A percentile compares a stretch with the other conserved stretches of the same genome.
Conservation (phyloP, 2,113 vertebrate genomes). For the Dipodomys spectabilis region DNA sequence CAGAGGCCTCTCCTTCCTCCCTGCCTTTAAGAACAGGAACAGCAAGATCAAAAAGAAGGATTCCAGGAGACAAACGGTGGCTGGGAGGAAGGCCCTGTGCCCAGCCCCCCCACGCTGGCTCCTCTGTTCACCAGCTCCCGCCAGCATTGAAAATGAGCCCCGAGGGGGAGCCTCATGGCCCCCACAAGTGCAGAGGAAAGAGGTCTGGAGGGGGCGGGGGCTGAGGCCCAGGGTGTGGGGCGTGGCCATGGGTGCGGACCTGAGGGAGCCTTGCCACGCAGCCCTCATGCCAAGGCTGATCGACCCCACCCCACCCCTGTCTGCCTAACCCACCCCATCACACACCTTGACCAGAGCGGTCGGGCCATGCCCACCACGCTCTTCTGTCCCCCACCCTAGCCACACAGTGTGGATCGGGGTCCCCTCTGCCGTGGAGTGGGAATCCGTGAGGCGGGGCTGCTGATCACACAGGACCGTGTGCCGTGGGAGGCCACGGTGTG, state of each 20-base stretch:
- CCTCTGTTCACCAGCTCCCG: background rate
- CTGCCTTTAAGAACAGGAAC: background rate
- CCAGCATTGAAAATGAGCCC: background rate
- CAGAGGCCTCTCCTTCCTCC: slow-evolving; percentile 1
- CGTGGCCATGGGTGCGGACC: background rate
- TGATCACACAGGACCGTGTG: too few relatives aligned
- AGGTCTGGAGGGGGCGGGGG: rapidly evolving
- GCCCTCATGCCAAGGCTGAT: background rate
- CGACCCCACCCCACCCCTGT: too few relatives aligned
- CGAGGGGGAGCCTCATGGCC: background rate
- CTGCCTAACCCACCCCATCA: background rate
- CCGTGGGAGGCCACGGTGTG: background rate
- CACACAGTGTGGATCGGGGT: background rate
- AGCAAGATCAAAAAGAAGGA: too few relatives aligned
- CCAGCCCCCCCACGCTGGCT: background rate
- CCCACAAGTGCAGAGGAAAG: background rate
- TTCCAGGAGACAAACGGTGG: background rate
- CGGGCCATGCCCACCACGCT: background rate
- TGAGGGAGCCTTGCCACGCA: too few relatives aligned
- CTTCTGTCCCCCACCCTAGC: background rate
- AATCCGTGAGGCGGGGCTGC: background rate
- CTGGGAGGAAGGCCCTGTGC: background rate
- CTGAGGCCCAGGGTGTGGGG: too few relatives aligned
- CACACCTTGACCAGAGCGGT: background rate
- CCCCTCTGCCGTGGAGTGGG: background rate